Evolutionary conservation across 2,888 invertebrate genomes (phyloP).

Genomic region (Colostygia pectinataria): DNA sequence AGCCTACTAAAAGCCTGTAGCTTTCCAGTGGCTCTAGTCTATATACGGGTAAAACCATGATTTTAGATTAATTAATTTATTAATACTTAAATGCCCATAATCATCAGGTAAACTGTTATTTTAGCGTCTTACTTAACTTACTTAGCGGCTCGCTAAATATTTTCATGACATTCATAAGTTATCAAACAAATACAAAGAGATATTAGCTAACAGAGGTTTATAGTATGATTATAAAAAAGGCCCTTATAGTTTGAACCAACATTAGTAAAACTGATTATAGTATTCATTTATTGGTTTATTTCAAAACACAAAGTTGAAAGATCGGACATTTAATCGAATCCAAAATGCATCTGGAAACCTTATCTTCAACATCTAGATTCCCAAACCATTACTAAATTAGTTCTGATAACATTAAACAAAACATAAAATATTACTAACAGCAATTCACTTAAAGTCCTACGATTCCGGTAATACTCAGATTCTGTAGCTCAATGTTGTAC

Average conservation of each 20-base stretch:
- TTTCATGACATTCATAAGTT: no score
- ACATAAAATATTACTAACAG: conserved; percentile 79
- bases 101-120: no score
- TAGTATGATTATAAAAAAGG: no score
- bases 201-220: no score
- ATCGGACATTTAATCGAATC: conserved; percentile 74
- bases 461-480: conserved; percentile 76
- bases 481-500: conserved; percentile 68
- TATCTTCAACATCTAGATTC: conserved; percentile 59
- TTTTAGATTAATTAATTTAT: no score
- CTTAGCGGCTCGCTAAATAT: no score
- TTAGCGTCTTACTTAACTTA: no score
- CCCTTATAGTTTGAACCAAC: neutral
- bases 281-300: conserved; percentile 79
- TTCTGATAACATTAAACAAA: conserved; percentile 79
- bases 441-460: conserved; percentile 72
- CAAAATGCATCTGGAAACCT: conserved; percentile 71
- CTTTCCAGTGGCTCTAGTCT: no score
- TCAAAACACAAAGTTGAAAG: conserved; percentile 80
- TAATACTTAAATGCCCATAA: no score
- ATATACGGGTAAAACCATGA: no score
- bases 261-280: conserved; percentile 33
- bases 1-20: no score
- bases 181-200: no score
- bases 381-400: conserved; percentile 76